Evolutionary conservation across 2,888 invertebrate genomes (phyloP).

Genomic region (Heliothis peltigera): DNA sequence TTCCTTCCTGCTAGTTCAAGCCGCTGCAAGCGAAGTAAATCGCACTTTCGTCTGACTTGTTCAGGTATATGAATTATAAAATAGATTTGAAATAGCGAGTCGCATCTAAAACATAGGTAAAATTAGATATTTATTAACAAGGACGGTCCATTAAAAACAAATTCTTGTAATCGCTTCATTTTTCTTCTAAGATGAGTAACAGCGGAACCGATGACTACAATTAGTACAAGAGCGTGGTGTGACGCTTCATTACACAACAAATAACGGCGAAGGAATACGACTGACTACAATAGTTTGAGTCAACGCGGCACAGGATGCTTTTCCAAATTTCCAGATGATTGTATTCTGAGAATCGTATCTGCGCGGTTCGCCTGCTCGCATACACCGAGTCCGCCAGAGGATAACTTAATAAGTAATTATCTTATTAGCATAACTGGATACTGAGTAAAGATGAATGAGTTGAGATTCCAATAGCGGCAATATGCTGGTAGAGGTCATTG

Average conservation of each 20-base stretch:
- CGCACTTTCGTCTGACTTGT: no score
- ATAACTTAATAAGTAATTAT: not conserved
- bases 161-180: no score
- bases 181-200: not conserved
- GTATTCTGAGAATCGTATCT: not conserved
- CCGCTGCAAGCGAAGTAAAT: no score
- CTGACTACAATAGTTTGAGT: not conserved
- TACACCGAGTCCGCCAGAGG: not conserved
- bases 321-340: not conserved
- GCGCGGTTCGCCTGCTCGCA: not conserved
- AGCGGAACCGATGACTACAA: not conserved
- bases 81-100: no score
- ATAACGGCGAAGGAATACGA: not conserved
- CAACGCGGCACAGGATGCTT: not conserved
- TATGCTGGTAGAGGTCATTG: not conserved
- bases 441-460: not conserved
- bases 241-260: not conserved
- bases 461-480: not conserved
- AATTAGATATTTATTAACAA: no score
- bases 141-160: no score
- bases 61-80: no score
- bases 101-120: no score
- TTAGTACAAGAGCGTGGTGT: not conserved
- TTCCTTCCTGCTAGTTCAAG: no score
- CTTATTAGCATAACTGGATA: slow-evolving; percentile 1